phyloP scores from a whole-genome alignment of 2,888 invertebrate genomes.

The Monoplex corrugatus region DNA sequence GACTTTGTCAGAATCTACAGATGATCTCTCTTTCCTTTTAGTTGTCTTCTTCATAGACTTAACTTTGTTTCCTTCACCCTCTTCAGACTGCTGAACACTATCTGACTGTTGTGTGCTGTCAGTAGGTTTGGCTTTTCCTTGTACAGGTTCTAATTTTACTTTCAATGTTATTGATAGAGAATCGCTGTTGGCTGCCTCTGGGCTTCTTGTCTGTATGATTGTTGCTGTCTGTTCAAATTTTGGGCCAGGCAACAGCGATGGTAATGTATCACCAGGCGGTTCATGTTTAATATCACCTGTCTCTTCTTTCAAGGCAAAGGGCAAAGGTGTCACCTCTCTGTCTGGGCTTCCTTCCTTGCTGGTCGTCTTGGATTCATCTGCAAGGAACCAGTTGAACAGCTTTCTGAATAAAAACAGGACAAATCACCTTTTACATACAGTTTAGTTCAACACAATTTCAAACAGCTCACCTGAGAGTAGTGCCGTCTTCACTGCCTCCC shows the following conservation, averaged over 20 bases:
- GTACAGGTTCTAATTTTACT: slow-evolving; percentile 52
- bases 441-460: too few species aligned
- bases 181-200: not conserved
- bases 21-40: slow-evolving; percentile 21
- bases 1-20: not conserved
- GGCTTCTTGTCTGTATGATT: not conserved
- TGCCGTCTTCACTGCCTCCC: too few species aligned
- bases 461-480: too few species aligned
- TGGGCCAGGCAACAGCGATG: not conserved
- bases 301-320: slow-evolving; percentile 65
- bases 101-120: slow-evolving; percentile 40
- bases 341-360: slow-evolving; percentile 61
- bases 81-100: not conserved
- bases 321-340: slow-evolving; percentile 53
- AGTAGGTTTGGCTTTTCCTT: slow-evolving; percentile 54
- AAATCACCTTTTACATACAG: too few species aligned
- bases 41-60: not conserved
- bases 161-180: not conserved
- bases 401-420: too few species aligned
- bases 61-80: not conserved
- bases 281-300: slow-evolving; percentile 55
- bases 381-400: not conserved
- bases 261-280: not conserved
- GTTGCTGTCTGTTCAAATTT: not conserved
- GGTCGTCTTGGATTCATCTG: slow-evolving; percentile 56